Evolutionary conservation across 2,797 vertebrate species (phyloP), one percentile per base, ranked within the genome.

Genomic region (Tragopan temminckii): DNA sequence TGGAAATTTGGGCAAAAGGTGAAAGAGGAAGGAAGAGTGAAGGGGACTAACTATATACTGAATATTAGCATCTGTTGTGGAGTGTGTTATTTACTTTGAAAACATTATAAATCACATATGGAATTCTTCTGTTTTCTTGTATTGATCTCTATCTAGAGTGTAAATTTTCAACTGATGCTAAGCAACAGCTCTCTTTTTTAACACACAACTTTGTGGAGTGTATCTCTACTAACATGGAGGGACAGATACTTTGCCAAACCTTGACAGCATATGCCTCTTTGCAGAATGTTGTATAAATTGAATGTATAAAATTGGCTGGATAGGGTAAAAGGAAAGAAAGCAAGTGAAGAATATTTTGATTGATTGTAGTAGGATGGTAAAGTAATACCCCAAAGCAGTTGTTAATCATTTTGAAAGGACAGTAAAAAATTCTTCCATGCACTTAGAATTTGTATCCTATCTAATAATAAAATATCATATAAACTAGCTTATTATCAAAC

Each of bases 401-500:
- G 68, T 83, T 82, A 71, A 89, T 89, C 4, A 63, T 89, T 93
- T 76, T 72, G 43, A 68, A 82, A 71, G 43, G n/a, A 53, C 17
- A 35, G 23, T 48, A 14, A 50, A 66, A 85, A 64, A 62, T 79
- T 78, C 13, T 64, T 70, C 45, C 15, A 14, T 15, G 5, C 15
- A 13, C 25, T 76, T 68, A 71, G 43, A 80, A 58, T 75, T 81
- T 89, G 13, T 69, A 42, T 80, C 59, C 74, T 88, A 33, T 33
- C 23, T 58, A 59, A 57, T 62, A 83, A 61, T 83, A 80, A 90
- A 92, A 78, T 72, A 55, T 66, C 80, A 76, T 67, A 66, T 72
- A 85, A 80, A 16, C 50, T 67, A n/a, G 57, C 88, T 89, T 93
- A 72, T 83, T 92, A 88, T 68, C 77, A 84, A 88, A 72, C 74